These are phyloP conservation scores for Brachyrhaphis roseni DNA, from an alignment of 2,797 vertebrate species.

Conservation along the genomic window DNA sequence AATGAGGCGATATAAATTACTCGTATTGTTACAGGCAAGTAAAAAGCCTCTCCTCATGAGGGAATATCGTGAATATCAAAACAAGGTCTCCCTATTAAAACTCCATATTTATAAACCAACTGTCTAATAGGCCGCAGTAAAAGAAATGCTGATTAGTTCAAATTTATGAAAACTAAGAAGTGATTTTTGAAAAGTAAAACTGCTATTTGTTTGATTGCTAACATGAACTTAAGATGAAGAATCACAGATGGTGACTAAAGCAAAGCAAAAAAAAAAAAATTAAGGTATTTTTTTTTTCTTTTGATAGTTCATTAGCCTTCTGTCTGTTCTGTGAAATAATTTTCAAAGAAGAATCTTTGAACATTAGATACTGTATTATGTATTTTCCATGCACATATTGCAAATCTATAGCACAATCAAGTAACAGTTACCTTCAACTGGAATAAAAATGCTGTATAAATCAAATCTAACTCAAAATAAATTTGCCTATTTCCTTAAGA, in stretches of 20 bases:
- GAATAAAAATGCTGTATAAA: no score
- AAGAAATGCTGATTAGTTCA: conserved; percentile 6
- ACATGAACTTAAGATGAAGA: neutral
- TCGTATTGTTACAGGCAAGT: conserved; percentile 33
- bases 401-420: no score
- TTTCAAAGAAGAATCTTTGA: no score
- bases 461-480: no score
- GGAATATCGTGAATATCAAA: conserved; percentile 20
- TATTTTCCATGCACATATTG: no score
- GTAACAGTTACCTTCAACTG: no score
- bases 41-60: conserved; percentile 20
- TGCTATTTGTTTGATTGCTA: neutral
- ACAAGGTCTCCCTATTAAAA: conserved; percentile 8
- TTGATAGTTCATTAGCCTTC: neutral
- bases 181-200: neutral
- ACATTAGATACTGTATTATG: no score
- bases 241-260: neutral
- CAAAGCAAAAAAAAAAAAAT: neutral
- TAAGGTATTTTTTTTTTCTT: neutral
- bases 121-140: conserved; percentile 10
- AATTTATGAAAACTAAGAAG: neutral
- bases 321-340: neutral
- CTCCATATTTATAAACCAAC: conserved; percentile 17
- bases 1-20: conserved; percentile 47
- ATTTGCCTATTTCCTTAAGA: no score